phyloP scores from a whole-genome alignment of 2,113 vertebrate species.

The Coreoperca whiteheadi region DNA sequence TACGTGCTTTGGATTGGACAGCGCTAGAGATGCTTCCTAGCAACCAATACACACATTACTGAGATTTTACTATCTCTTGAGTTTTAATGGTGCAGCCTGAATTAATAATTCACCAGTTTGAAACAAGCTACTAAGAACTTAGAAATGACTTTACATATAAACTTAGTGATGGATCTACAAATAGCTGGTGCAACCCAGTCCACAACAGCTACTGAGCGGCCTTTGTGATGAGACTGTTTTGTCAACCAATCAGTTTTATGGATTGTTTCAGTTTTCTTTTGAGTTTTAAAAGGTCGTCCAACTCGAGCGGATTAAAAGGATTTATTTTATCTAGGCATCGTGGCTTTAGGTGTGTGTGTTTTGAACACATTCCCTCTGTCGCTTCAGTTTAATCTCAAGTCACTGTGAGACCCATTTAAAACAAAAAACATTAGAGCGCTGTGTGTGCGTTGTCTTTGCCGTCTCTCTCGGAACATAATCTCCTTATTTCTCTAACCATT shows the following conservation, averaged over 20 bases:
- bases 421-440: neutral
- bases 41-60: too few relatives aligned
- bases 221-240: neutral
- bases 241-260: neutral
- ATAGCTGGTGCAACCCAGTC: neutral
- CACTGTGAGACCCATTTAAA: conserved; percentile 5
- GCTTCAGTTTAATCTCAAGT: conserved; percentile 15
- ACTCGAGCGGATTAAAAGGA: neutral
- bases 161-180: neutral
- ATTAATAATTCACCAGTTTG: too few relatives aligned
- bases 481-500: neutral
- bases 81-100: too few relatives aligned
- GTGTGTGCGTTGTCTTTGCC: neutral
- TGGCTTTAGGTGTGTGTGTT: neutral
- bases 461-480: neutral
- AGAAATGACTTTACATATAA: neutral
- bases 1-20: too few relatives aligned
- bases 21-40: too few relatives aligned
- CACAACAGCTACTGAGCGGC: too few relatives aligned
- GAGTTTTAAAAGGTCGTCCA: neutral
- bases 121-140: too few relatives aligned
- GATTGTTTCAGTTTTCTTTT: neutral
- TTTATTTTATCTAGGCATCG: neutral
- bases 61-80: too few relatives aligned
- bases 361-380: neutral